Evolutionary conservation across 2,888 invertebrate genomes (phyloP).

Genomic region (Plebejus anna): DNA sequence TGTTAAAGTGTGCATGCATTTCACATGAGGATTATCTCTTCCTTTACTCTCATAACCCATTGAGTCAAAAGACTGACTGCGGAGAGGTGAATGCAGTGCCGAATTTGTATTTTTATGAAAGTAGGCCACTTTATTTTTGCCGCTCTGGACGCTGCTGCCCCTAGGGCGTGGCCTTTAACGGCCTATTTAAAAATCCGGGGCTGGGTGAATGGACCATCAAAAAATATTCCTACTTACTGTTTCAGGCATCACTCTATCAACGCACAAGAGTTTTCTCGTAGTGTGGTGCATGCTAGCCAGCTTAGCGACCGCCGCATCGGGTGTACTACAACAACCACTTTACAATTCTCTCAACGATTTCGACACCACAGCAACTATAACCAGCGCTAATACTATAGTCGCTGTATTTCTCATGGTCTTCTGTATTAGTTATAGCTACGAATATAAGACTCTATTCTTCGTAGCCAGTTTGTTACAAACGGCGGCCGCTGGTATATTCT

Average conservation of each 20-base stretch:
- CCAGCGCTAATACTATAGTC: conserved; percentile 62
- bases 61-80: too few species aligned
- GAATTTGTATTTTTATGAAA: too few species aligned
- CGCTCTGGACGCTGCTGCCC: too few species aligned
- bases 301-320: conserved; percentile 61
- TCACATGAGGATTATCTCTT: too few species aligned
- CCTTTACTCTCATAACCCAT: too few species aligned
- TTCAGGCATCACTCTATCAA: conserved; percentile 62
- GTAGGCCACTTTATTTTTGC: too few species aligned
- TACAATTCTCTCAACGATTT: conserved; percentile 70
- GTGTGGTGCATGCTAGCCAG: conserved; percentile 70
- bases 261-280: conserved; percentile 58
- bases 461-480: conserved; percentile 61
- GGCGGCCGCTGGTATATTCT: conserved; percentile 58
- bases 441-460: conserved; percentile 63
- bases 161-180: too few species aligned
- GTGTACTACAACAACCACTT: conserved; percentile 64
- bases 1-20: too few species aligned
- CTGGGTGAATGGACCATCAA: too few species aligned
- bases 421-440: conserved; percentile 60
- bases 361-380: conserved; percentile 68
- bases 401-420: conserved; percentile 61
- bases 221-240: too few species aligned
- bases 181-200: too few species aligned
- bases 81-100: too few species aligned